These are phyloP conservation scores for Latrodectus hesperus DNA, from an alignment of 2,888 invertebrate genomes.

Conservation along the genomic window DNA sequence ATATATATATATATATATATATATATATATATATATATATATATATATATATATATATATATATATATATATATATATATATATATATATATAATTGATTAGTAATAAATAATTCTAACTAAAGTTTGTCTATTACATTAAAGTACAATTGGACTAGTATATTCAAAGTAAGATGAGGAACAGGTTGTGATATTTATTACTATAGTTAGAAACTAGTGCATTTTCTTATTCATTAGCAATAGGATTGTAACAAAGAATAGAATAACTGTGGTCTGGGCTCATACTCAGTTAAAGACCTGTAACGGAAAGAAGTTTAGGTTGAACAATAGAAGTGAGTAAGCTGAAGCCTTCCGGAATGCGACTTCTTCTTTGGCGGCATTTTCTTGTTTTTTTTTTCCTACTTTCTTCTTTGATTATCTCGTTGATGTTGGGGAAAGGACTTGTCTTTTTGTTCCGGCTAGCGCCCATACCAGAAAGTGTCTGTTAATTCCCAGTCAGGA, in stretches of 20 bases:
- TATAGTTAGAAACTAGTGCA: background rate
- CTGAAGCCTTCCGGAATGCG: conserved; percentile 36
- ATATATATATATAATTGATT: no score
- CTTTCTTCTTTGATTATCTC: conserved; percentile 60
- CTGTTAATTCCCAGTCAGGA: conserved; percentile 50
- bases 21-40: no score
- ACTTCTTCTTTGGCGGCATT: background rate
- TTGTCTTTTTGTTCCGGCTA: conserved; percentile 50
- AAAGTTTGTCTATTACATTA: no score
- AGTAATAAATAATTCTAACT: no score
- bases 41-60: no score
- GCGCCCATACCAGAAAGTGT: conserved; percentile 39
- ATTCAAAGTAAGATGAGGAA: no score
- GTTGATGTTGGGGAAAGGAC: conserved; percentile 51
- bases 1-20: no score
- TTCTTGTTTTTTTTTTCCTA: conserved; percentile 6
- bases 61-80: no score
- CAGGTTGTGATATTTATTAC: no score
- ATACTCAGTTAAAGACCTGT: conserved; percentile 28
- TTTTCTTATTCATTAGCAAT: conserved; percentile 4
- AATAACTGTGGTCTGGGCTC: conserved; percentile 35
- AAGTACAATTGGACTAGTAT: no score
- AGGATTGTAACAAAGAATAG: conserved; percentile 12
- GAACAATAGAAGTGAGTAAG: conserved; percentile 31
- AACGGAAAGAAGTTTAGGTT: conserved; percentile 54